phyloP scores from a whole-genome alignment of 2,797 vertebrate species.

The Vespertilio murinus region DNA sequence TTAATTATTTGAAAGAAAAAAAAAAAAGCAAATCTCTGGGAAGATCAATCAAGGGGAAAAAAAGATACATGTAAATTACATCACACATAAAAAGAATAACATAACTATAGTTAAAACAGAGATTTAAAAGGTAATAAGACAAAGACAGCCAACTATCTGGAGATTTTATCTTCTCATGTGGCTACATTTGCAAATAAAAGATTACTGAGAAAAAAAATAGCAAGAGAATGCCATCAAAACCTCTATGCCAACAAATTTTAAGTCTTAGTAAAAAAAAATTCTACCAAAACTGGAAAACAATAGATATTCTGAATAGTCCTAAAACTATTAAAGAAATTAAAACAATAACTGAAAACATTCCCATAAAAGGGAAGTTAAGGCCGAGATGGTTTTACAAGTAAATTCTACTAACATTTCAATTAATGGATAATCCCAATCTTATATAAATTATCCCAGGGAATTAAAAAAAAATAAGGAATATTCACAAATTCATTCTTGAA shows the following conservation, averaged over 20 bases:
- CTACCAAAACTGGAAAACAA: not conserved
- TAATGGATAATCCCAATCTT: not conserved
- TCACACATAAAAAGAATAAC: not conserved
- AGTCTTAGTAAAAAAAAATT: not conserved
- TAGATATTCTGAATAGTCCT: not conserved
- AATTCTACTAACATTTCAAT: not conserved
- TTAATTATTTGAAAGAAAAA: not conserved
- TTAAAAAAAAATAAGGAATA: constrained; percentile 12
- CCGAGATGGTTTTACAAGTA: not conserved
- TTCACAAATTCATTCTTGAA: not conserved
- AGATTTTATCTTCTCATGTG: constrained; percentile 5
- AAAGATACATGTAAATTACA: not conserved
- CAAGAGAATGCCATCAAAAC: not conserved
- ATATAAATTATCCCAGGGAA: not conserved
- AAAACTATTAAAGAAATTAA: not conserved
- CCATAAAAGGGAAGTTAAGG: constrained; percentile 24
- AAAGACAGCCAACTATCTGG: not conserved
- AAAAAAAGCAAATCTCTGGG: not conserved
- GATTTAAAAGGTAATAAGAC: not conserved
- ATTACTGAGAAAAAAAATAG: not conserved
- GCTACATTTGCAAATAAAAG: not conserved
- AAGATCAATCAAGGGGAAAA: not conserved
- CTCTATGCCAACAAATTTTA: not conserved
- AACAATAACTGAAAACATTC: not conserved
- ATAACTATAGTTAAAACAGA: not conserved